phyloP scores from a whole-genome alignment of 2,888 invertebrate genomes.

The Eilema sororculum region DNA sequence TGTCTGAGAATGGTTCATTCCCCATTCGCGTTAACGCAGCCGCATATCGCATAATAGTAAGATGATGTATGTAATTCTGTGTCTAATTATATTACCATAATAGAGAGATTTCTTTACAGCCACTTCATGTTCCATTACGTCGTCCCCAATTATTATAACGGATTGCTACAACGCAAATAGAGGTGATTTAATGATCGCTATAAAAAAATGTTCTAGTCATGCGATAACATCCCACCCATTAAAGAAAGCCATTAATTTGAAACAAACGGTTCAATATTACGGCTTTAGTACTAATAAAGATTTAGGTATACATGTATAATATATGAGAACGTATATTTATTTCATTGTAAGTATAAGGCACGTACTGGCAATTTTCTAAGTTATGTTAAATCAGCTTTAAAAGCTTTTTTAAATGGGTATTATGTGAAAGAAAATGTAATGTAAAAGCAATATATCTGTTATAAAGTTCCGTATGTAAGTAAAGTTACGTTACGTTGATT shows the following conservation, averaged over 20 bases:
- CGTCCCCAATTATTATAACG: conserved; percentile 56
- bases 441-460: neutral
- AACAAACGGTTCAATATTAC: conserved; percentile 63
- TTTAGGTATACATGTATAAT: neutral
- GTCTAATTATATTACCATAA: conserved; percentile 36
- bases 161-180: conserved; percentile 49
- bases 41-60: conserved; percentile 7
- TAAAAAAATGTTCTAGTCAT: conserved; percentile 62
- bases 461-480: neutral
- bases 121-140: conserved; percentile 44
- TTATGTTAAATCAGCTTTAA: conserved; percentile 11
- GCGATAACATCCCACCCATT: conserved; percentile 58
- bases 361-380: conserved; percentile 4
- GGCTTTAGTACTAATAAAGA: conserved; percentile 49
- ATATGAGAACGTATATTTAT: conserved; percentile 10
- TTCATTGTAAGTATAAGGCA: conserved; percentile 3
- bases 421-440: neutral
- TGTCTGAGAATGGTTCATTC: conserved; percentile 29
- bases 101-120: conserved; percentile 34
- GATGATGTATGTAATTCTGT: conserved; percentile 30
- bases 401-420: neutral
- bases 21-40: conserved; percentile 31
- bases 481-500: neutral
- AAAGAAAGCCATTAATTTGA: conserved; percentile 61
- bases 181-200: conserved; percentile 46